phyloP scores from a whole-genome alignment of 2,888 invertebrate species.

The Nemotelus nigrinus region DNA sequence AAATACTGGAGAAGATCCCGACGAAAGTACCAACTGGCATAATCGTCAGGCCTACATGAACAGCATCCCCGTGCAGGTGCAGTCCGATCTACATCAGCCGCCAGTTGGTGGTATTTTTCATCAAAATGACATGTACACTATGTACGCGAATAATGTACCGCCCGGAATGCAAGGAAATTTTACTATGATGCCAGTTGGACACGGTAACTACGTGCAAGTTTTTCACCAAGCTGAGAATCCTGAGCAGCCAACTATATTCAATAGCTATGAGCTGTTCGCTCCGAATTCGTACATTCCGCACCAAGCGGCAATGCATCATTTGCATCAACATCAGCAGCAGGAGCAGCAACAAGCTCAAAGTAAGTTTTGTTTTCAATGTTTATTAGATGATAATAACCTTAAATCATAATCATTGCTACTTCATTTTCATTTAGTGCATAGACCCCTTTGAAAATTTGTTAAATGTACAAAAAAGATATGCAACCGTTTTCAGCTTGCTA shows the following conservation, averaged over 20 bases:
- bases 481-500: too few species aligned
- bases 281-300: slow-evolving; percentile 59
- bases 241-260: slow-evolving; percentile 58
- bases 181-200: slow-evolving; percentile 62
- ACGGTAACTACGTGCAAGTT: slow-evolving; percentile 63
- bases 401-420: too few species aligned
- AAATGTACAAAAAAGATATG: too few species aligned
- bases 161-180: slow-evolving; percentile 58
- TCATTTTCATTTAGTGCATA: too few species aligned
- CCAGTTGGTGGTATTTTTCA: background rate
- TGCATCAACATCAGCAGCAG: slow-evolving; percentile 22
- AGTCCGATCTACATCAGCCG: background rate
- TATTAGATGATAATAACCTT: too few species aligned
- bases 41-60: slow-evolving; percentile 19
- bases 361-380: background rate
- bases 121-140: slow-evolving; percentile 38
- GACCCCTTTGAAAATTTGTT: too few species aligned
- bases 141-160: slow-evolving; percentile 36
- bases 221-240: slow-evolving; percentile 58
- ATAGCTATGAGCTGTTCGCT: slow-evolving; percentile 63
- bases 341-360: slow-evolving; percentile 33
- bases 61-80: slow-evolving; percentile 15
- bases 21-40: slow-evolving; percentile 18
- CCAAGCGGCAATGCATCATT: slow-evolving; percentile 30
- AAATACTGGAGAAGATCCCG: slow-evolving; percentile 31